phyloP scores from a whole-genome alignment of 2,888 invertebrate species.

The Sinodicranocentrus sp. region DNA sequence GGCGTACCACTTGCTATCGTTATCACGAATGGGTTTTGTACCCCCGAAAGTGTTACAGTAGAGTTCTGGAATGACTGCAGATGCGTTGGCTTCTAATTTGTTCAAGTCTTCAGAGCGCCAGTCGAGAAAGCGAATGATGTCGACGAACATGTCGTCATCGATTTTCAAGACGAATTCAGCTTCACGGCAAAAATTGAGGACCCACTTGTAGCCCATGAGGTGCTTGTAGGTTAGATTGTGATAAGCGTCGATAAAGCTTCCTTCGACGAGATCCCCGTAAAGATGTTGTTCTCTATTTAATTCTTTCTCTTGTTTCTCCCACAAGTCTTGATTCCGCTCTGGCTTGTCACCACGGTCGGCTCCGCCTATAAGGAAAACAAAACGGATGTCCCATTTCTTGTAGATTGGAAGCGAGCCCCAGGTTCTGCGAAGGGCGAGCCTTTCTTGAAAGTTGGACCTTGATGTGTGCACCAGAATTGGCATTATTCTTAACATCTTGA shows the following conservation, averaged over 20 bases:
- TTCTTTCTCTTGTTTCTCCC: not conserved
- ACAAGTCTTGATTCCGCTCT: slow-evolving; percentile 19
- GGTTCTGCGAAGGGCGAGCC: not conserved
- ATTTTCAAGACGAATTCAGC: slow-evolving; percentile 76
- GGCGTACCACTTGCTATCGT: slow-evolving; percentile 29
- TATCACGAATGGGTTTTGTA: too few species aligned
- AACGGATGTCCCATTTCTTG: not conserved
- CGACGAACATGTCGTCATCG: slow-evolving; percentile 77
- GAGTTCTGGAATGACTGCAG: slow-evolving; percentile 75
- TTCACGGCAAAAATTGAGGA: slow-evolving; percentile 74
- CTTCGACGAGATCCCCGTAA: slow-evolving; percentile 55
- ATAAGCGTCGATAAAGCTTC: slow-evolving; percentile 55
- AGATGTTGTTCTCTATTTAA: not conserved
- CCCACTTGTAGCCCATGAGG: slow-evolving; percentile 77
- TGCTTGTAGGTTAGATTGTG: slow-evolving; percentile 82
- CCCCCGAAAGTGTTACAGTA: too few species aligned
- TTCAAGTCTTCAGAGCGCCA: slow-evolving; percentile 71
- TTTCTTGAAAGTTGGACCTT: not conserved
- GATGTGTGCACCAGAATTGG: not conserved
- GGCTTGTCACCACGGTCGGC: not conserved
- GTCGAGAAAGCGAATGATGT: slow-evolving; percentile 75
- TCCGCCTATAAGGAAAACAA: not conserved
- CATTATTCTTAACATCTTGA: not conserved
- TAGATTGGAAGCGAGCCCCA: not conserved
- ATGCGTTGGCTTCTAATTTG: too few species aligned